These are phyloP conservation scores for Sphyrna mokarran DNA, from an alignment of 2,113 vertebrate genomes.

Conservation along the genomic window DNA sequence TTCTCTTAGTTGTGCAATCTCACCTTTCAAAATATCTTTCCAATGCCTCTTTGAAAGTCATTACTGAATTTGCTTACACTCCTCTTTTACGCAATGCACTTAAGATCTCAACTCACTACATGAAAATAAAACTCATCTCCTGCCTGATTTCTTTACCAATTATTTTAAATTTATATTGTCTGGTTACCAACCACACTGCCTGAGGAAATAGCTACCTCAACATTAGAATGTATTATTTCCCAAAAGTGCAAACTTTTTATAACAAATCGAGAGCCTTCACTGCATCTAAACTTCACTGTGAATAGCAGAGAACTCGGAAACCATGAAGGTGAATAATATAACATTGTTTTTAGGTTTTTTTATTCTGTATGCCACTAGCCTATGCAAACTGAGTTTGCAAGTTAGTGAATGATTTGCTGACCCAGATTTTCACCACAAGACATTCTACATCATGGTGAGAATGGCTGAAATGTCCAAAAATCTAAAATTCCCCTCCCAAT, in stretches of 20 bases:
- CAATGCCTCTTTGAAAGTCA: background rate
- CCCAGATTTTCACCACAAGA: too few species aligned
- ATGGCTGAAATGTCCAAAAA: too few species aligned
- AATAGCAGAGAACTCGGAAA: background rate
- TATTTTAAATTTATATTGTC: background rate
- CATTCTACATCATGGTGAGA: too few species aligned
- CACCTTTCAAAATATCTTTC: background rate
- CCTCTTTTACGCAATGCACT: background rate
- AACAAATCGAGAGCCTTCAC: background rate
- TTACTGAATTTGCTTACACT: background rate
- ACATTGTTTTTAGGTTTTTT: background rate
- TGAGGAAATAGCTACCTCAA: background rate
- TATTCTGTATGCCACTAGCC: background rate
- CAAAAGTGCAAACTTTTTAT: background rate
- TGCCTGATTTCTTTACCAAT: background rate
- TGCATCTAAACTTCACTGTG: background rate
- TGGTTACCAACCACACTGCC: background rate
- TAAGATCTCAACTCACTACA: background rate
- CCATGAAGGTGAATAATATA: background rate
- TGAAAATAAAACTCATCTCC: background rate
- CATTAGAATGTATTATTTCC: background rate
- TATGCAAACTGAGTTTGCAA: too few species aligned
- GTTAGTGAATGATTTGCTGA: too few species aligned
- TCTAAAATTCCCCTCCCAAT: too few species aligned
- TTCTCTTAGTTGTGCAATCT: background rate